A percentile compares a stretch with the other conserved stretches of the same genome.
Conservation (phyloP, 2,113 vertebrate species). For the Cyanoramphus novaezelandiae region DNA sequence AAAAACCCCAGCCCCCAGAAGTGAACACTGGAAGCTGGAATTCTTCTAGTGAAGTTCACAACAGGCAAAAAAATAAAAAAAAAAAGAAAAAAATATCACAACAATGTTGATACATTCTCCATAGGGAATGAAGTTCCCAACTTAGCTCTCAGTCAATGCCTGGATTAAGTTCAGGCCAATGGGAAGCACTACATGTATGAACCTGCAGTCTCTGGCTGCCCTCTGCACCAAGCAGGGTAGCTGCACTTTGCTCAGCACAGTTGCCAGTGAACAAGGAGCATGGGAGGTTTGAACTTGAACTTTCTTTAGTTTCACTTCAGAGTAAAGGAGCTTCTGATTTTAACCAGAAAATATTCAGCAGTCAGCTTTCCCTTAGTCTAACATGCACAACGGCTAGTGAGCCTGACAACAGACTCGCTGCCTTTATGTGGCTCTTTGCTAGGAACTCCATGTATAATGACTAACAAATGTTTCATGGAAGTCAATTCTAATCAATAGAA, state of each 20-base stretch:
- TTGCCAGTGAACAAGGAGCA: background rate
- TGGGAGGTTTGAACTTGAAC: no score
- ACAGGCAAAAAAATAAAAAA: background rate
- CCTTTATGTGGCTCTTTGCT: background rate
- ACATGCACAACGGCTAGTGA: background rate
- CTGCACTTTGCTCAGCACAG: rapidly evolving
- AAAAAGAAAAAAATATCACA: background rate
- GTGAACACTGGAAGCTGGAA: background rate
- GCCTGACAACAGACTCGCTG: background rate
- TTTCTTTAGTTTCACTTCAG: background rate
- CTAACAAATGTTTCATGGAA: background rate
- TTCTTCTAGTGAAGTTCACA: background rate
- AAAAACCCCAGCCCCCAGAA: background rate
- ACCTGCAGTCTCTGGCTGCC: background rate
- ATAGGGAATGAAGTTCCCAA: background rate
- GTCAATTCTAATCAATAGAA: background rate
- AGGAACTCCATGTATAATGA: background rate
- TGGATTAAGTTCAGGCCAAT: background rate
- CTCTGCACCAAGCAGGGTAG: background rate
- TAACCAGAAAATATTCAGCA: background rate
- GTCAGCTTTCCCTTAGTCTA: background rate
- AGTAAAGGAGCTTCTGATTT: background rate
- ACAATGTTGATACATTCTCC: background rate
- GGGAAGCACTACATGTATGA: rapidly evolving
- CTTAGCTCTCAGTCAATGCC: background rate